Evolutionary conservation across 2,113 vertebrate species (phyloP).

Genomic region (Odocoileus virginianus): DNA sequence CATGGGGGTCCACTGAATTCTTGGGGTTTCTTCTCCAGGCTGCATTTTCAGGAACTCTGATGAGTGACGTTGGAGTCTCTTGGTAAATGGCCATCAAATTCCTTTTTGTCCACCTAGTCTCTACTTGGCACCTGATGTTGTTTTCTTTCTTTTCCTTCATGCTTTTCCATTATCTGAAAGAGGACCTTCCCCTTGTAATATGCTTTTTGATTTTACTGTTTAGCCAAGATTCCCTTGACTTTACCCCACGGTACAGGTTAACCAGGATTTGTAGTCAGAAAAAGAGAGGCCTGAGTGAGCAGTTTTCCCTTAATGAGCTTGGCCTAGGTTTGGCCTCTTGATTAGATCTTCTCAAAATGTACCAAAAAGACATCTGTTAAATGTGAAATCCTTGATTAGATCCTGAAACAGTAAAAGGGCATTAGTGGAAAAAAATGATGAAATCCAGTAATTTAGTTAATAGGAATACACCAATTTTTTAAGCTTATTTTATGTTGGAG

Average conservation of each 20-base stretch:
- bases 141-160: slow-evolving; percentile 1
- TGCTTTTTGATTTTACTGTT: not conserved
- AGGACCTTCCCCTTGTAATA: not conserved
- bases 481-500: not conserved
- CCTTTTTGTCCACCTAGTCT: not conserved
- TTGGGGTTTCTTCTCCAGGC: not conserved
- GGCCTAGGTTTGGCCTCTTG: not conserved
- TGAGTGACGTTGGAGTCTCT: not conserved
- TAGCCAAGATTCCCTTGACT: not conserved
- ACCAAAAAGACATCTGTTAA: not conserved
- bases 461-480: not conserved
- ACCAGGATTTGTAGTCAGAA: not conserved
- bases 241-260: not conserved
- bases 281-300: not conserved
- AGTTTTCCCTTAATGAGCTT: not conserved
- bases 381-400: not conserved
- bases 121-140: not conserved
- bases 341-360: not conserved
- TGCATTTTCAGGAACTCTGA: not conserved
- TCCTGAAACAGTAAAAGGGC: not conserved
- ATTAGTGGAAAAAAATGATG: not conserved
- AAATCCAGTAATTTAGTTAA: not conserved
- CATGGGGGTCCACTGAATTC: not conserved
- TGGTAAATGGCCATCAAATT: not conserved
- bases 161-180: not conserved